phyloP scores from a whole-genome alignment of 1,140 invertebrate genomes.

The Tetramorium alpestre region DNA sequence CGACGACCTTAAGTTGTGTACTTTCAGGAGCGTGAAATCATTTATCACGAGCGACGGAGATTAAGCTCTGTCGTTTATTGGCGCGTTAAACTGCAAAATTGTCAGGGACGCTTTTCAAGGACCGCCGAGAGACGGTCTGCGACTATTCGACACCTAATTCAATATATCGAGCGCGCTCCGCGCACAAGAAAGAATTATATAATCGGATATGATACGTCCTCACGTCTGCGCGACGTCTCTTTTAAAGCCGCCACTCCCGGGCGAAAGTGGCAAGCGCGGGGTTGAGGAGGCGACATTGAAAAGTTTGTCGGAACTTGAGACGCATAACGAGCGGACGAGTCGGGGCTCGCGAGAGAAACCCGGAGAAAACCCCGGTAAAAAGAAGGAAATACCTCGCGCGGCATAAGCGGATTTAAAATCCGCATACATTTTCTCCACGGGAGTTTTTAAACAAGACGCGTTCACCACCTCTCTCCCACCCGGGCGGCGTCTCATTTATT shows the following conservation, averaged over 20 bases:
- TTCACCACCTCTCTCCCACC: background rate
- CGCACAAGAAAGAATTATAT: conserved; percentile 3
- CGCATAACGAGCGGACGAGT: conserved; percentile 42
- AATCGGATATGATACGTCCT: conserved; percentile 24
- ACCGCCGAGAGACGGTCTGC: background rate
- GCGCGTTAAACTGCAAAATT: conserved; percentile 49
- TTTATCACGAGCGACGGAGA: conserved; percentile 40
- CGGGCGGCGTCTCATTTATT: conserved; percentile 9
- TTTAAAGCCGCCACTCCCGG: background rate
- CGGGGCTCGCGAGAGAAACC: background rate
- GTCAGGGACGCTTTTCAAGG: background rate
- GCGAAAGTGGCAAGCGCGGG: conserved; percentile 32
- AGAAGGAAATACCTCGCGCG: conserved; percentile 37
- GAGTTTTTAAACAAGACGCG: conserved; percentile 53
- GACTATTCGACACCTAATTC: conserved; percentile 2
- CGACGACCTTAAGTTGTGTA: conserved; percentile 50
- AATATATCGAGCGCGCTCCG: conserved; percentile 16
- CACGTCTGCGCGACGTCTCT: conserved; percentile 5
- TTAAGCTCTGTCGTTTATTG: conserved; percentile 39
- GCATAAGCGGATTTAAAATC: conserved; percentile 61
- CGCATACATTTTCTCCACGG: conserved; percentile 45
- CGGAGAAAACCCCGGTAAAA: conserved; percentile 19
- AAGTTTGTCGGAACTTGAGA: conserved; percentile 39
- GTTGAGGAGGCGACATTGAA: conserved; percentile 49
- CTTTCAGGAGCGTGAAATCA: conserved; percentile 50